Evolutionary conservation across 2,113 vertebrate genomes (phyloP), one percentile per base, ranked within the genome.

Genomic region (Scartelaos histophorus): DNA sequence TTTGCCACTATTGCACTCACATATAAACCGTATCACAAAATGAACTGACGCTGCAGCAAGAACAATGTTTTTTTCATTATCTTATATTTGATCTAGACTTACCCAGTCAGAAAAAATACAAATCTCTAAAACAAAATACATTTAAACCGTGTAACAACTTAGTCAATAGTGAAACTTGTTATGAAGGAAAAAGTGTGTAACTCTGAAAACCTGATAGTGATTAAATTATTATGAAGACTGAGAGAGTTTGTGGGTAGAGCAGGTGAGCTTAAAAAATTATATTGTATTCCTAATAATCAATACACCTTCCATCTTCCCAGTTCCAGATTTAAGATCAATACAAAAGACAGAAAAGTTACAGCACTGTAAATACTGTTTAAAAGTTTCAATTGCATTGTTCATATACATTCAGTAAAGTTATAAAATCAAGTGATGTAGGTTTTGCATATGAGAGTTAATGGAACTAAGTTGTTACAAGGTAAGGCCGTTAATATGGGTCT

Each of bases 401-500:
- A 38, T 38, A 6, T 38, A 1, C 35, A 38, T 38, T 38, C 35
- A 9, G 2, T 38, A 38, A 6, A 4, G 7, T 38, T 38, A 38
- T 38, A 43, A 43, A 43, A 43, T 43, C 1, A 1, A 43, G 38
- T 43, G 10, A 43, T 43, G 10, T 11, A 38, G 35, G 35, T 38
- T 38, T 38, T 38, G 35, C 5, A 9, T 9, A 38, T 38, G 35
- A 9, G 35, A 38, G 5, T 38, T 38, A 6, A 6, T 38, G 35
- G 35, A 43, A 43, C 38, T 38, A 34, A 61, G 58, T 34, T 29
- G 45, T 35, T 7, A 54, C 67, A 70, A 80, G 87, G 81, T 83
- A 83, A 88, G 85, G 87, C 82, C 88, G 74, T 67, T 49, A 71
- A 0, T 17, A 16, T 43, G 38, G 38, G 38, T 49, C 2, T 15